These are phyloP conservation scores for Cassiopea andromeda DNA, from an alignment of 30 jellyfish, hydroid and myxozoan genomes.

Conservation along the genomic window DNA sequence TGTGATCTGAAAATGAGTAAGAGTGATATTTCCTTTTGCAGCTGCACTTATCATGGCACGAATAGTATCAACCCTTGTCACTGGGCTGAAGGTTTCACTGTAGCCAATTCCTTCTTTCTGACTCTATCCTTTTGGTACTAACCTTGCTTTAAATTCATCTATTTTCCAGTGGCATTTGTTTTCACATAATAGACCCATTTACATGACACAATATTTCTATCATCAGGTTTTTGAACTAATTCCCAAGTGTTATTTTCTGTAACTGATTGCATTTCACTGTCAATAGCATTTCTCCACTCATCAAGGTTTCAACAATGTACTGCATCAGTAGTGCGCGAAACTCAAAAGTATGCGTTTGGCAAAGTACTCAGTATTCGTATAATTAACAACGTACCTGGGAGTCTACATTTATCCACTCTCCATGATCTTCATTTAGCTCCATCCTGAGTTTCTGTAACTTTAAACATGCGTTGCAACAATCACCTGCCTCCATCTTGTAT, in stretches of 20 bases:
- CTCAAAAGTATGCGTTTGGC: constrained; percentile 48
- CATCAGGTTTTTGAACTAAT: constrained; percentile 17
- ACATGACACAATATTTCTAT: constrained; percentile 24
- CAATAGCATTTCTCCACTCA: constrained; percentile 47
- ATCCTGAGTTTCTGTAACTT: constrained; percentile 60
- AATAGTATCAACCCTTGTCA: constrained; percentile 44
- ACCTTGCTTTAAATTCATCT: constrained; percentile 9
- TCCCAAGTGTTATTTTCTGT: constrained; percentile 21
- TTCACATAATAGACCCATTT: constrained; percentile 30
- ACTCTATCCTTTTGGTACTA: constrained; percentile 38
- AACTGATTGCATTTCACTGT: constrained; percentile 25
- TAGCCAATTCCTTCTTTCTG: constrained; percentile 27
- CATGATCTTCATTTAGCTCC: constrained; percentile 64
- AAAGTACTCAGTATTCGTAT: constrained; percentile 39
- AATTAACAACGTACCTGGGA: constrained; percentile 35
- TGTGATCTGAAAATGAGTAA: constrained; percentile 48
- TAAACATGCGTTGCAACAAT: constrained; percentile 47
- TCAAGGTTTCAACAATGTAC: constrained; percentile 40
- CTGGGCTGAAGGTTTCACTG: constrained; percentile 32
- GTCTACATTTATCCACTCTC: constrained; percentile 50
- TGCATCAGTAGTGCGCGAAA: constrained; percentile 29
- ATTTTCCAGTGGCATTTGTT: constrained; percentile 6
- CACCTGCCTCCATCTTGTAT: constrained; percentile 61
- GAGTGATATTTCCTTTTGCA: constrained; percentile 30
- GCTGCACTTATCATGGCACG: constrained; percentile 52